Base-by-base conservation (phyloP, 2,888 invertebrate genomes). In the Nomada ferruginata region DNA sequence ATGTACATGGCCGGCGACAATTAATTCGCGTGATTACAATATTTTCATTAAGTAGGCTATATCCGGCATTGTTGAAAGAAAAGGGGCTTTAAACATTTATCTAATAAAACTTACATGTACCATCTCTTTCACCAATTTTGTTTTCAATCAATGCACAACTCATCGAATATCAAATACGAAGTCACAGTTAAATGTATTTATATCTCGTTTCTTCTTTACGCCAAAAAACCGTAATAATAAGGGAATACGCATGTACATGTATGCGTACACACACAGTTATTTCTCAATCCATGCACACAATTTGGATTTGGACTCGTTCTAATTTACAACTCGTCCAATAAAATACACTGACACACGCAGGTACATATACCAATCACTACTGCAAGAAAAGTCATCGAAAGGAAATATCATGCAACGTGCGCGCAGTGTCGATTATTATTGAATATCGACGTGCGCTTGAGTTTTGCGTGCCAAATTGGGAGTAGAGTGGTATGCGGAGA, bases 401-500 rank as follows among this genome's bases (percentile, higher is more conserved):
- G 7, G 47, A 18, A 47, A 36, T 44, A 65, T 50, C 84, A 80
- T 83, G 70, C 60, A 60, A 36, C 82, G 73, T 84, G 76, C 78
- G 29, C 59, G 53, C 73, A 60, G 65, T 61, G 52, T 50, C 44
- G 50, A 74, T 69, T 64, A 57, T 23, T 61, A 29, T 50, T 29
- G 44, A 74, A 65, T 64, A 57, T 23, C 60, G 26, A 71, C 70
- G 76, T 69, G 69, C 76, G 70, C 69, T 66, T 53, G 64, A 80
- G 47, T 50, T 36, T 72, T 68, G 77, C 80, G 68, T 71, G 77
- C 71, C 57, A 50, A 47, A 60, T 74, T 61, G 65, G 68, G 63
- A 50, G 61, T 68, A 57, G 61, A 76, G 63, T 52, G 53, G 36
- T 75, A 76, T 81, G 78, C 81, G 72, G 82, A 82, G 75, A 79